These are phyloP conservation scores for Vimba vimba DNA, from an alignment of 2,113 vertebrate species.

Conservation along the genomic window DNA sequence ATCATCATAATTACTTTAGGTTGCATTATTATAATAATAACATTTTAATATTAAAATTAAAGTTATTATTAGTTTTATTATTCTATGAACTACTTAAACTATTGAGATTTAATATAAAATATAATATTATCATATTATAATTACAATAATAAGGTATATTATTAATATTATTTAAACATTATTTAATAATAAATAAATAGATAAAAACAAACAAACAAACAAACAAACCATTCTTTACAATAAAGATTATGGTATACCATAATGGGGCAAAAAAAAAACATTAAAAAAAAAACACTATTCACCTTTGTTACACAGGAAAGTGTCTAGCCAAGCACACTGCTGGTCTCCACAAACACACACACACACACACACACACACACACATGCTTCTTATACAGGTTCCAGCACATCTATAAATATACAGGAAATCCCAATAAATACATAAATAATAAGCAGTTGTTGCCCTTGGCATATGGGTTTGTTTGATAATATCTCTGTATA, in stretches of 20 bases:
- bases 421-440: slow-evolving; percentile 80
- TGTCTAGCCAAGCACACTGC: too few relatives aligned
- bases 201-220: background rate
- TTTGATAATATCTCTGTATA: slow-evolving; percentile 79
- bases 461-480: slow-evolving; percentile 72
- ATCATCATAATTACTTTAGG: background rate
- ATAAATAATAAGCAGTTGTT: slow-evolving; percentile 77
- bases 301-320: too few relatives aligned
- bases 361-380: slow-evolving; percentile 6
- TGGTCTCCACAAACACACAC: slow-evolving; percentile 31
- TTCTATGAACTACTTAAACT: background rate
- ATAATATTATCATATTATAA: background rate
- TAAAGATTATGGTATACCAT: background rate
- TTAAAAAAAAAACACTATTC: too few relatives aligned
- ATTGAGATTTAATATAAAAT: background rate
- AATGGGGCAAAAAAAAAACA: background rate
- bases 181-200: background rate
- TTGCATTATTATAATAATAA: background rate
- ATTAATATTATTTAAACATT: background rate
- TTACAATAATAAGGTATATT: background rate
- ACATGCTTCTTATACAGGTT: slow-evolving; percentile 65
- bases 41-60: background rate
- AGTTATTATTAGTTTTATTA: background rate
- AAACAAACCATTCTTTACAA: background rate
- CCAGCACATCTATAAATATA: slow-evolving; percentile 71